Evolutionary conservation across 2,113 vertebrate species (phyloP).

Genomic region (Hemicordylus capensis): DNA sequence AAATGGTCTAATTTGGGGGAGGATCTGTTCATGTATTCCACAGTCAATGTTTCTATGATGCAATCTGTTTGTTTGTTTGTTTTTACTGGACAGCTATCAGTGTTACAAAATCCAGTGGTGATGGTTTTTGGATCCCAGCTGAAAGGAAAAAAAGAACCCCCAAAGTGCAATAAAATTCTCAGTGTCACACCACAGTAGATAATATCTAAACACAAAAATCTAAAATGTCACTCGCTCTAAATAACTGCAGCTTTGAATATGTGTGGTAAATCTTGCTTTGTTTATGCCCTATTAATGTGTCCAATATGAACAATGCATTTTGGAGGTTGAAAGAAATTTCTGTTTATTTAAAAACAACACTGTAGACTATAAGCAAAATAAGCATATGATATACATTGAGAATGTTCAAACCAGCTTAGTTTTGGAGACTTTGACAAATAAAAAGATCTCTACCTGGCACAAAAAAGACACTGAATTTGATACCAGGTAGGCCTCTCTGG

Average conservation of each 20-base stretch:
- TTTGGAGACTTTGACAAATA: too few species aligned
- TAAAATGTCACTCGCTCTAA: neutral
- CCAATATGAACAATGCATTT: neutral
- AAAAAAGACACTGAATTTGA: neutral
- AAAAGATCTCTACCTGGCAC: too few species aligned
- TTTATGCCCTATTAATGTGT: neutral
- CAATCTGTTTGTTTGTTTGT: slow-evolving; percentile 13
- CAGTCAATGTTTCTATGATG: slow-evolving; percentile 18
- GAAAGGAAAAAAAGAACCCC: neutral
- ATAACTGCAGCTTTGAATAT: neutral
- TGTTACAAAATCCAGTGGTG: slow-evolving; percentile 3
- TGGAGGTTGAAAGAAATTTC: neutral
- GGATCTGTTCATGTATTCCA: slow-evolving; percentile 30
- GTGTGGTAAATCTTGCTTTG: neutral
- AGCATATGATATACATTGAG: too few species aligned
- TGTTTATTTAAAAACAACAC: neutral
- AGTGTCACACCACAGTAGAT: neutral
- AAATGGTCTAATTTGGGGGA: slow-evolving; percentile 41
- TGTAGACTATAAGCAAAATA: too few species aligned
- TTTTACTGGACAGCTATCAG: slow-evolving; percentile 23
- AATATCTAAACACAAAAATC: neutral
- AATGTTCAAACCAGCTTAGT: too few species aligned
- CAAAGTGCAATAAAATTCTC: neutral
- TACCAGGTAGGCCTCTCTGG: too few species aligned
- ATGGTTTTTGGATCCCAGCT: neutral